These are phyloP conservation scores for Psilopogon haemacephalus DNA, from an alignment of 2,113 vertebrate species.

Conservation along the genomic window DNA sequence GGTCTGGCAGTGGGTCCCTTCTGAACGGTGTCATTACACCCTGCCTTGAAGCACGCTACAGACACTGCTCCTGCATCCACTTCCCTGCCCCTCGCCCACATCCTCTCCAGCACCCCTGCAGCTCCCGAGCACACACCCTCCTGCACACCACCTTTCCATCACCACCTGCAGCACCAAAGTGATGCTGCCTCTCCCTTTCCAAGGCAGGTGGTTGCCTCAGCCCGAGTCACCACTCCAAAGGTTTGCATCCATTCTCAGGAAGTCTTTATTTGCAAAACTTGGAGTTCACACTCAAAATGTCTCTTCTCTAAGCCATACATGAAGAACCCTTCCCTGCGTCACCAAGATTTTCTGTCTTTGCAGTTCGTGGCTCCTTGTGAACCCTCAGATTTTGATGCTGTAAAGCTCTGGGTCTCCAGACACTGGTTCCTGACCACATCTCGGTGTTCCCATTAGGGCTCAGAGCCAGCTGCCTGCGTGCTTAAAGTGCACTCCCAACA, in stretches of 20 bases:
- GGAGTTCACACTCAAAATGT: neutral
- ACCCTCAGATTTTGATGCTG: neutral
- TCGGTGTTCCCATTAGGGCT: neutral
- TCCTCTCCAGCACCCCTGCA: accelerated
- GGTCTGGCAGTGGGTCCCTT: neutral
- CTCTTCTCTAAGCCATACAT: neutral
- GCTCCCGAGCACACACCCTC: neutral
- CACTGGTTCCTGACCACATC: neutral
- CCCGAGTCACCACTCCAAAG: neutral
- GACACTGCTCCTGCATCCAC: accelerated
- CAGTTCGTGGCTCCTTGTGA: accelerated
- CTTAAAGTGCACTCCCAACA: neutral
- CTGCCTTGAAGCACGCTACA: neutral
- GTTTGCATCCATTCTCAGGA: neutral
- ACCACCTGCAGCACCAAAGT: neutral
- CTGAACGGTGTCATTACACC: neutral
- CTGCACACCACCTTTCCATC: neutral
- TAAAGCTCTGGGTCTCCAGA: neutral
- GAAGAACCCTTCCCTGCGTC: neutral
- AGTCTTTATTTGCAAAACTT: neutral
- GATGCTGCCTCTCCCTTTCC: accelerated
- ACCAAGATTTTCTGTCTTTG: neutral
- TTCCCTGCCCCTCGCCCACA: neutral
- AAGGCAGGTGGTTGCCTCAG: neutral
- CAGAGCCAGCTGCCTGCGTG: neutral